Evolutionary conservation across 2,888 invertebrate species (phyloP).

Genomic region (Sphaerophoria taeniata): DNA sequence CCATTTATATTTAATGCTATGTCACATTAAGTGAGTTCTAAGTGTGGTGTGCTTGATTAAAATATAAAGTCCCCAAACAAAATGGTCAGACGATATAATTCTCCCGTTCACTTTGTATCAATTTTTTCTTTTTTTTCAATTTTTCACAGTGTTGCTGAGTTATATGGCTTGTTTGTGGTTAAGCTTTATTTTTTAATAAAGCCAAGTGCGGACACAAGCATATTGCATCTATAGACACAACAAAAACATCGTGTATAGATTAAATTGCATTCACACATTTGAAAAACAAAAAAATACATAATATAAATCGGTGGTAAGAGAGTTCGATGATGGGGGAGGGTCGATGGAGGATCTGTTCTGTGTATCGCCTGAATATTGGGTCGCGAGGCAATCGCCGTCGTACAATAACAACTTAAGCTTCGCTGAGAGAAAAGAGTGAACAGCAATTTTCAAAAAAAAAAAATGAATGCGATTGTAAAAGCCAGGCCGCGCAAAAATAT

Average conservation of each 20-base stretch:
- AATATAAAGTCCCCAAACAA: conserved; percentile 70
- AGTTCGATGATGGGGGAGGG: conserved; percentile 39
- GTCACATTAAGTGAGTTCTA: conserved; percentile 68
- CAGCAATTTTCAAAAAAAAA: conserved; percentile 26
- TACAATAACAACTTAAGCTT: conserved; percentile 21
- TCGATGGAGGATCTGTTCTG: conserved; percentile 41
- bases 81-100: conserved; percentile 73
- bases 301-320: conserved; percentile 31
- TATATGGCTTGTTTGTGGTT: conserved; percentile 27
- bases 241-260: conserved; percentile 57
- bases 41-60: conserved; percentile 68
- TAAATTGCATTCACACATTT: conserved; percentile 70
- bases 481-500: conserved; percentile 60
- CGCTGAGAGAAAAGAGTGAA: not conserved
- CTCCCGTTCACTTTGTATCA: conserved; percentile 68
- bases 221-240: conserved; percentile 54
- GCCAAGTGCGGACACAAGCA: conserved; percentile 63
- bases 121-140: conserved; percentile 9
- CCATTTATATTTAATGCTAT: conserved; percentile 58
- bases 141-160: conserved; percentile 1
- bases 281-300: conserved; percentile 1
- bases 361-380: conserved; percentile 50
- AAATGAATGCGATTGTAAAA: conserved; percentile 69
- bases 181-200: conserved; percentile 59
- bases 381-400: conserved; percentile 44